These are phyloP conservation scores for Aradus depressus DNA, from an alignment of 2,888 invertebrate genomes.

Conservation along the genomic window DNA sequence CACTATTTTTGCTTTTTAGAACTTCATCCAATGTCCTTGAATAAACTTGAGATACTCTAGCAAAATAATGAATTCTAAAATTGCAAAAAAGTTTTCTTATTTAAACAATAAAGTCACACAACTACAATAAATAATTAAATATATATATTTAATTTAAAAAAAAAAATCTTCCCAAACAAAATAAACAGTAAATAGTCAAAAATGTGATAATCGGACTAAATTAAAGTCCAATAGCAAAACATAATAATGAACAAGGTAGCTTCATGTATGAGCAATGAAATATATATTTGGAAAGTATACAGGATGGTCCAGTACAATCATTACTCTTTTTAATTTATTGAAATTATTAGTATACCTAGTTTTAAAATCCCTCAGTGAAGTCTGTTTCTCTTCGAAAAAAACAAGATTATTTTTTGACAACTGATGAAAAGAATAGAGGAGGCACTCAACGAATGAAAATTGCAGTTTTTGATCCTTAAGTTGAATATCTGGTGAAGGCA, in stretches of 20 bases:
- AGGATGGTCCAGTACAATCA: too few species aligned
- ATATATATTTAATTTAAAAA: constrained; percentile 4
- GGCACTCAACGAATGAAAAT: constrained; percentile 87
- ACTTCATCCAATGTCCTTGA: constrained; percentile 52
- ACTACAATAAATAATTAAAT: constrained; percentile 9
- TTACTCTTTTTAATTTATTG: too few species aligned
- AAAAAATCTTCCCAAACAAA: constrained; percentile 1
- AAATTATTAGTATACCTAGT: constrained; percentile 41
- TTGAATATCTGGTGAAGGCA: constrained; percentile 60
- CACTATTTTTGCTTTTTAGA: constrained; percentile 48
- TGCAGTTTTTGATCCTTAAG: constrained; percentile 69
- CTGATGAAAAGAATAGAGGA: constrained; percentile 63
- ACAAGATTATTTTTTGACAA: constrained; percentile 55
- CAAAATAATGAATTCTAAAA: constrained; percentile 77
- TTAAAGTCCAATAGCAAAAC: too few species aligned
- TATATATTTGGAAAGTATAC: too few species aligned
- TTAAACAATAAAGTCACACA: too few species aligned
- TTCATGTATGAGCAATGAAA: too few species aligned
- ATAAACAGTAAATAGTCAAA: too few species aligned
- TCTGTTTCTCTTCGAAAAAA: constrained; percentile 57
- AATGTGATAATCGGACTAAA: too few species aligned
- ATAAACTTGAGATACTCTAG: constrained; percentile 80
- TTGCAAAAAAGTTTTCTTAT: too few species aligned
- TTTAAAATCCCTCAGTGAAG: constrained; percentile 75
- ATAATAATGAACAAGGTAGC: too few species aligned